These are phyloP conservation scores for Bombus sibiricus DNA, from an alignment of 1,140 invertebrate genomes.

Conservation along the genomic window DNA sequence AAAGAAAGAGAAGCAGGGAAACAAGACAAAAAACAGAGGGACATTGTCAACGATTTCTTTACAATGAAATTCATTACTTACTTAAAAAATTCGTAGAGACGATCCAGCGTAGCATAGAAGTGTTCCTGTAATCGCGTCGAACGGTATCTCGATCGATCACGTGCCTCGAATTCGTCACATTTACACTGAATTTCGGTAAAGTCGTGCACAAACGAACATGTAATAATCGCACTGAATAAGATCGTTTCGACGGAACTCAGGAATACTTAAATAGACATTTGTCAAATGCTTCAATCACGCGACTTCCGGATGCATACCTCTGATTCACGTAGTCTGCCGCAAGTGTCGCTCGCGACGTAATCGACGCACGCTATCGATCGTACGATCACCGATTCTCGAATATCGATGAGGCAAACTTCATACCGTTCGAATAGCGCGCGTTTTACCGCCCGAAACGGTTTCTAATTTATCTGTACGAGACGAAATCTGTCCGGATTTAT, in stretches of 20 bases:
- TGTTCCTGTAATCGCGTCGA: conserved; percentile 45
- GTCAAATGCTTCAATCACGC: neutral
- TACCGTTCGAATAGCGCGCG: neutral
- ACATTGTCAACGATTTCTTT: conserved; percentile 46
- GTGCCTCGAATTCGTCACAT: conserved; percentile 29
- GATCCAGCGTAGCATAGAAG: conserved; percentile 32
- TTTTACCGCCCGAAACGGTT: neutral
- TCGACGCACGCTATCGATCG: conserved; percentile 41
- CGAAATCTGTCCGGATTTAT: conserved; percentile 53
- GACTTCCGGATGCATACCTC: neutral
- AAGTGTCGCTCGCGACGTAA: neutral
- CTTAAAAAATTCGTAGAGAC: conserved; percentile 29
- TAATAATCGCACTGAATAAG: neutral
- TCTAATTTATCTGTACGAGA: conserved; percentile 1
- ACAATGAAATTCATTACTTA: conserved; percentile 52
- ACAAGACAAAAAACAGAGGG: neutral
- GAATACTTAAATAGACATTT: conserved; percentile 1
- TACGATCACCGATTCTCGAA: conserved; percentile 39
- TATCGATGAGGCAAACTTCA: conserved; percentile 6
- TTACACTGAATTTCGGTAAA: neutral
- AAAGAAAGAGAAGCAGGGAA: neutral
- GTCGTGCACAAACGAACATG: neutral
- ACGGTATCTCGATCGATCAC: conserved; percentile 44
- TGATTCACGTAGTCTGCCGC: neutral
- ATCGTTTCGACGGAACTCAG: conserved; percentile 2